Evolutionary conservation across 2,888 invertebrate species (phyloP).

Genomic region (Sarcophaga variegata): DNA sequence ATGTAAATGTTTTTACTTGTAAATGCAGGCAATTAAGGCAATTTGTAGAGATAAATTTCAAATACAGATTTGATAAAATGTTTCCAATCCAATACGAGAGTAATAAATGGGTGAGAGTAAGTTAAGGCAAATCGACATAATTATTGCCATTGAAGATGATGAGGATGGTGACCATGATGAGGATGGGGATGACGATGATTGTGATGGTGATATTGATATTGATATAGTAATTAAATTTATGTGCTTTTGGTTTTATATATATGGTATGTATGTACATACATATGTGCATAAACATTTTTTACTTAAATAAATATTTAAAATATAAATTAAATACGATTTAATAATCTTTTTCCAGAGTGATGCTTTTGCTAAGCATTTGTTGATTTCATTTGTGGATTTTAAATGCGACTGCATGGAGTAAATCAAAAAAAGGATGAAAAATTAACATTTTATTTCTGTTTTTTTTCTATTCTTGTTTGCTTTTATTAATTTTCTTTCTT

Average conservation of each 20-base stretch:
- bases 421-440: background rate
- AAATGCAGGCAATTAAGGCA: slow-evolving; percentile 63
- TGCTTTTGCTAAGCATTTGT: background rate
- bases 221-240: slow-evolving; percentile 15
- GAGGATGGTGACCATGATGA: too few species aligned
- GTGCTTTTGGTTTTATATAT: background rate
- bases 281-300: background rate
- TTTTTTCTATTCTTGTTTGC: slow-evolving; percentile 2
- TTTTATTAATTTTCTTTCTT: background rate
- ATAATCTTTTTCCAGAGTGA: background rate
- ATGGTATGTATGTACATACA: background rate
- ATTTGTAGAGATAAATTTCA: slow-evolving; percentile 43
- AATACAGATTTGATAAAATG: slow-evolving; percentile 39
- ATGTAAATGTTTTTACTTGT: slow-evolving; percentile 46
- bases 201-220: slow-evolving; percentile 4
- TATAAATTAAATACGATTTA: background rate
- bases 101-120: background rate
- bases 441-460: background rate
- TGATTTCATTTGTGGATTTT: slow-evolving; percentile 1
- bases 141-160: background rate
- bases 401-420: background rate
- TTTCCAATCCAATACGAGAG: background rate
- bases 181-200: background rate
- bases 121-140: slow-evolving; percentile 5
- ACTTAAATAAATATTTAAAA: slow-evolving; percentile 20